These are phyloP conservation scores for Bombylius discolor DNA, from an alignment of 2,888 invertebrate genomes.

Conservation along the genomic window DNA sequence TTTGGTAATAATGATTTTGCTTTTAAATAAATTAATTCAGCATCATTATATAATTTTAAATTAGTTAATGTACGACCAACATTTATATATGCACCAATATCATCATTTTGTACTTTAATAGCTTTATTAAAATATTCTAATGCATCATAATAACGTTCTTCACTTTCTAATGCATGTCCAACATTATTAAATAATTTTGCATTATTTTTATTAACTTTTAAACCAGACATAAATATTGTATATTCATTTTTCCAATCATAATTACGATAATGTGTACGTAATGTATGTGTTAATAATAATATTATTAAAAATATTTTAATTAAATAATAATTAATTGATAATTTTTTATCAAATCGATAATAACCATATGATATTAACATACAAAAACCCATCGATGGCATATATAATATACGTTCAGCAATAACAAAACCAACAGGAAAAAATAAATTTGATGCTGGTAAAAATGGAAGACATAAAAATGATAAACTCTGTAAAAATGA, in stretches of 20 bases:
- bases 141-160: slow-evolving; percentile 57
- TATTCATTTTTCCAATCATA: slow-evolving; percentile 91
- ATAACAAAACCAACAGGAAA: slow-evolving; percentile 97
- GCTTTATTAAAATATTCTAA: slow-evolving; percentile 85
- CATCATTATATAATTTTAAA: slow-evolving; percentile 73
- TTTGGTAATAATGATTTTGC: slow-evolving; percentile 82
- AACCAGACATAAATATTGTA: slow-evolving; percentile 83
- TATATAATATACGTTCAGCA: slow-evolving; percentile 88
- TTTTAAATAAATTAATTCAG: slow-evolving; percentile 82
- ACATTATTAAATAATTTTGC: slow-evolving; percentile 96
- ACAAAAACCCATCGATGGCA: slow-evolving; percentile 97
- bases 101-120: slow-evolving; percentile 85
- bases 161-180: slow-evolving; percentile 83
- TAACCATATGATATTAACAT: slow-evolving; percentile 81
- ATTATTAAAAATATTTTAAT: slow-evolving; percentile 37
- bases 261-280: slow-evolving; percentile 78
- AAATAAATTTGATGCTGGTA: slow-evolving; percentile 93
- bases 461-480: slow-evolving; percentile 77
- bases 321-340: neutral
- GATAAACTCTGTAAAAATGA: slow-evolving; percentile 58
- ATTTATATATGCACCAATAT: slow-evolving; percentile 94
- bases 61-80: slow-evolving; percentile 92
- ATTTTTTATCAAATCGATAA: slow-evolving; percentile 44
- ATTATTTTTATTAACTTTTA: slow-evolving; percentile 70
- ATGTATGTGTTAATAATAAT: slow-evolving; percentile 63